Evolutionary conservation across 2,888 invertebrate genomes (phyloP).

Genomic region (Glaucopsyche alexis): DNA sequence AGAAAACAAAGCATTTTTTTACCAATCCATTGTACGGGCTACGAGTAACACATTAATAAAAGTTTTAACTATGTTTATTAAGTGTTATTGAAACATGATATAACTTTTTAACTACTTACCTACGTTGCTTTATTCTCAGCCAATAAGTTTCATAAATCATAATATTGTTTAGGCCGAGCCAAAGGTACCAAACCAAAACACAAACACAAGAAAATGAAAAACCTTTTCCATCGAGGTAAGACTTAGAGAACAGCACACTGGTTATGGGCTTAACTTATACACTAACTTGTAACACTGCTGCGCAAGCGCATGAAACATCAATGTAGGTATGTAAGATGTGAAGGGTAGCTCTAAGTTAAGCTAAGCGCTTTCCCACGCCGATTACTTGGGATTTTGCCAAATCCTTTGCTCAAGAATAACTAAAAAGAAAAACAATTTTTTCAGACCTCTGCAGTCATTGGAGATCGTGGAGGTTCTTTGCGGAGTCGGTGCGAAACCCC

Average conservation of each 20-base stretch:
- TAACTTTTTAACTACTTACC: too few relatives aligned
- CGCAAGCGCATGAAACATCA: not conserved
- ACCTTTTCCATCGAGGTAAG: constrained; percentile 2
- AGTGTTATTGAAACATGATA: too few relatives aligned
- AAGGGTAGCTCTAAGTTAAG: not conserved
- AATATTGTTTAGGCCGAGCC: constrained; percentile 13
- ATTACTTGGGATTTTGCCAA: not conserved
- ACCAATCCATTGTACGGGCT: too few relatives aligned
- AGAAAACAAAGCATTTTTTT: too few relatives aligned
- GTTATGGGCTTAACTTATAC: constrained; percentile 29
- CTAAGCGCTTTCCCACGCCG: not conserved
- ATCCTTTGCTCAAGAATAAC: not conserved
- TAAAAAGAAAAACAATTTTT: constrained; percentile 31
- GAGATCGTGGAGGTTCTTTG: constrained; percentile 82
- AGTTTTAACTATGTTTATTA: too few relatives aligned
- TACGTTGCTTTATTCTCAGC: not conserved
- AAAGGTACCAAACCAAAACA: constrained; percentile 20
- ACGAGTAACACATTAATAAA: too few relatives aligned
- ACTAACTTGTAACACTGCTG: not conserved
- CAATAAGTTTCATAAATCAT: not conserved
- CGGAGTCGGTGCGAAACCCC: constrained; percentile 77
- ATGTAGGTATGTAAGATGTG: not conserved
- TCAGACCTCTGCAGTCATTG: constrained; percentile 81
- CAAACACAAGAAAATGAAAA: constrained; percentile 8
- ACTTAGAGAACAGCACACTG: constrained; percentile 9